These are phyloP conservation scores for Sciaenops ocellatus DNA, from an alignment of 2,797 vertebrate genomes.

Conservation along the genomic window DNA sequence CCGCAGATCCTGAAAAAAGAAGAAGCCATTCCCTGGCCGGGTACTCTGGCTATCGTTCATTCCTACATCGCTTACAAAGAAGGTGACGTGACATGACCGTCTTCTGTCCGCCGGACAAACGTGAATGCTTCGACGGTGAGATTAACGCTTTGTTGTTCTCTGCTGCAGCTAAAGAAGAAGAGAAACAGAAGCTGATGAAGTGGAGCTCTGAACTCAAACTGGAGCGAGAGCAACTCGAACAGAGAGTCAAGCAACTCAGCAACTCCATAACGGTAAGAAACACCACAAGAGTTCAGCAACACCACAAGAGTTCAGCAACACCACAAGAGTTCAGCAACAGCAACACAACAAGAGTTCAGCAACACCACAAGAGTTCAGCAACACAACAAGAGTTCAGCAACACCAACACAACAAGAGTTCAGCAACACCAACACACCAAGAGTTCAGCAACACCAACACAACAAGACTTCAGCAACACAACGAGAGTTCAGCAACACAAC, in stretches of 20 bases:
- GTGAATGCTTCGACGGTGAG: fast-evolving
- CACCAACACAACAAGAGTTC: too few species aligned
- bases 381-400: too few species aligned
- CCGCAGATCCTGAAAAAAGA: constrained; percentile 98
- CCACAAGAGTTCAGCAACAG: too few species aligned
- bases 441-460: too few species aligned
- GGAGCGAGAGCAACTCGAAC: constrained; percentile 97
- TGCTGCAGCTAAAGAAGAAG: constrained; percentile 96
- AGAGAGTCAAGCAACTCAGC: constrained; percentile 97
- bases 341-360: too few species aligned
- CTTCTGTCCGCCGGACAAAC: fast-evolving
- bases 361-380: too few species aligned
- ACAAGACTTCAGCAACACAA: too few species aligned
- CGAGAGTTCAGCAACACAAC: too few species aligned
- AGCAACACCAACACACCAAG: too few species aligned
- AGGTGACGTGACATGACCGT: constrained; percentile 82
- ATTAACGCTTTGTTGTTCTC: neutral
- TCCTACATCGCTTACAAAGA: constrained; percentile 99
- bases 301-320: too few species aligned
- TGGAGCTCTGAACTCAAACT: constrained; percentile 98
- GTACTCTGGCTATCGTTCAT: constrained; percentile 98
- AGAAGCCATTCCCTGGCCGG: constrained; percentile 99
- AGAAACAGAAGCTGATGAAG: constrained; percentile 98
- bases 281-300: too few species aligned
- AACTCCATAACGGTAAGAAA: constrained; percentile 94